Conservation (phyloP, 2,888 invertebrate species). For the Pammene aurita region DNA sequence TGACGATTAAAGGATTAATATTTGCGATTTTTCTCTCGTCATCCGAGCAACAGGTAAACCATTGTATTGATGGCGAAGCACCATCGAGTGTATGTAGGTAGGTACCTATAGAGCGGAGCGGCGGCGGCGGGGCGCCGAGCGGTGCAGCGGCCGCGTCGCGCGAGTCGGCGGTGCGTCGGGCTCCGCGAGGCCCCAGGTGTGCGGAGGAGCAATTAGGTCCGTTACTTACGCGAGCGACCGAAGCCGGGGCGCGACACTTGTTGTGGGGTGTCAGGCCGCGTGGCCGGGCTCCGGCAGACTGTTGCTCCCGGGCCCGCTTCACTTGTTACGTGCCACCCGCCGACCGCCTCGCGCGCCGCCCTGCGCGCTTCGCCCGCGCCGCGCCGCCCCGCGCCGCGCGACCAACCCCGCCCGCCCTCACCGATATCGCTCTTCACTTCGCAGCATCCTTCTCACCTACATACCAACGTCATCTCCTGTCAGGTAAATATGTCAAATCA, state of each 20-base stretch:
- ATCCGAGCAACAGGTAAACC: conserved; percentile 73
- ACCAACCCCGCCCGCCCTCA: conserved; percentile 70
- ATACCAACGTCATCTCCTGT: conserved; percentile 49
- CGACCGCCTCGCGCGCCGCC: conserved; percentile 52
- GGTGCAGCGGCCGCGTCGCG: conserved; percentile 41
- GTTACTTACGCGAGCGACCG: conserved; percentile 73
- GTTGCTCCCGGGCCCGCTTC: conserved; percentile 83
- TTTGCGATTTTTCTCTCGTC: conserved; percentile 52
- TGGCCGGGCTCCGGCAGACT: conserved; percentile 83
- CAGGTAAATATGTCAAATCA: conserved; percentile 38
- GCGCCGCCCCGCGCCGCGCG: conserved; percentile 54
- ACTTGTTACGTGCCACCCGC: conserved; percentile 80
- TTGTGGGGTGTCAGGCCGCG: conserved; percentile 73
- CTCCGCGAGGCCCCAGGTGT: conserved; percentile 43
- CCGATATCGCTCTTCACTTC: conserved; percentile 76
- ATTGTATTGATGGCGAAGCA: conserved; percentile 56
- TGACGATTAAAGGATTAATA: conserved; percentile 35
- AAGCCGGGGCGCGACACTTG: conserved; percentile 59
- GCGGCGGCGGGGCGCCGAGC: conserved; percentile 39
- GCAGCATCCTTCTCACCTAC: conserved; percentile 71
- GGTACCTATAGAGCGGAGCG: conserved; percentile 42
- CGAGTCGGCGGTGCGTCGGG: conserved; percentile 42
- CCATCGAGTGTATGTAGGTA: conserved; percentile 23
- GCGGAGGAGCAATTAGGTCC: conserved; percentile 51
- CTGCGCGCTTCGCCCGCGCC: conserved; percentile 58